A percentile compares a stretch with the other conserved stretches of the same genome.
Conservation (phyloP, 2,113 vertebrate genomes). For the Typhlomys cinereus region DNA sequence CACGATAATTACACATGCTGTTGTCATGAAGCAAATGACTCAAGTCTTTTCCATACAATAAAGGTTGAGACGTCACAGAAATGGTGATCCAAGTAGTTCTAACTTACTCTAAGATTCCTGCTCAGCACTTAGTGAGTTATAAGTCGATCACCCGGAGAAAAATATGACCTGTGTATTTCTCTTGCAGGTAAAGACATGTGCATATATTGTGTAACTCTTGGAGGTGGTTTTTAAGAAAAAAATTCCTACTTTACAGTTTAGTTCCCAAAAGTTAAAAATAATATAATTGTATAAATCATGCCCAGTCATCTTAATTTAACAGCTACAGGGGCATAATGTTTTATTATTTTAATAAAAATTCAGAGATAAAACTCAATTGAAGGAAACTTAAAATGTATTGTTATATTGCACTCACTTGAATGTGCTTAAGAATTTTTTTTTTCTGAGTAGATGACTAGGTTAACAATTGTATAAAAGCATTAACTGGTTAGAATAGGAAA, state of each 20-base stretch:
- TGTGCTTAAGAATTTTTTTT: not conserved
- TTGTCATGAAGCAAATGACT: not conserved
- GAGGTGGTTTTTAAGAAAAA: not conserved
- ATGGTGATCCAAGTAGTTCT: not conserved
- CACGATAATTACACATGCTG: not conserved
- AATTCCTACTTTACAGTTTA: not conserved
- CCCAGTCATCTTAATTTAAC: not conserved
- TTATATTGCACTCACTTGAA: not conserved
- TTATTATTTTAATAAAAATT: conserved; percentile 42
- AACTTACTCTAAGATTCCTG: not conserved
- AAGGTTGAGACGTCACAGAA: not conserved
- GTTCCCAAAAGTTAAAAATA: not conserved
- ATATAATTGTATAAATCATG: not conserved
- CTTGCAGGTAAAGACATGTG: not conserved
- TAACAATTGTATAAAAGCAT: not conserved
- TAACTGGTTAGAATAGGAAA: not conserved
- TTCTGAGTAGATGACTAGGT: not conserved
- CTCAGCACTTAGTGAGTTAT: not conserved
- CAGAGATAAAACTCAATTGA: not conserved
- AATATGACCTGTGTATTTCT: not conserved
- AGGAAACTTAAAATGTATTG: not conserved
- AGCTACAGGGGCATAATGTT: not conserved
- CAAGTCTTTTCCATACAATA: not conserved
- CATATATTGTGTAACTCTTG: not conserved
- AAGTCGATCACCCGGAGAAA: not conserved